Conservation (phyloP, 2,888 invertebrate species). For the Myopa tessellatipennis region DNA sequence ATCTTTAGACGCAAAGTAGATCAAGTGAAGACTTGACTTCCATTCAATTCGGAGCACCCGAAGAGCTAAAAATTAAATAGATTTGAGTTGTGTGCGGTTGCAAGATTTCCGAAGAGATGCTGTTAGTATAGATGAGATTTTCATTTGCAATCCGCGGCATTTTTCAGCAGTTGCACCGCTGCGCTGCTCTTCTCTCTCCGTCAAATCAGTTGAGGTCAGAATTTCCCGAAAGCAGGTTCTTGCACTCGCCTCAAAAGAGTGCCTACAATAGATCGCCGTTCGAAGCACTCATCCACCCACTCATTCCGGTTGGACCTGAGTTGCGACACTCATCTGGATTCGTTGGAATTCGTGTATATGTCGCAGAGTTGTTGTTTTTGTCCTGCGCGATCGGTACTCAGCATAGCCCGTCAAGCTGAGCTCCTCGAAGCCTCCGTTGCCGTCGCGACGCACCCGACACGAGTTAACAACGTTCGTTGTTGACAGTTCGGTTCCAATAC, state of each 20-base stretch:
- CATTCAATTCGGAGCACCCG: neutral
- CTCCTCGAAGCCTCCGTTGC: constrained; percentile 63
- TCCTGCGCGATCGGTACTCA: constrained; percentile 37
- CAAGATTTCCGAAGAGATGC: neutral
- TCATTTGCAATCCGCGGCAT: no score
- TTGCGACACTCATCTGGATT: neutral
- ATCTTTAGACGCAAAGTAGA: no score
- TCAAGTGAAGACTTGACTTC: no score
- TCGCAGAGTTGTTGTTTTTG: constrained; percentile 45
- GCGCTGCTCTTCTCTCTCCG: constrained; percentile 42
- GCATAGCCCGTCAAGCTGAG: constrained; percentile 54
- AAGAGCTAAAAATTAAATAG: neutral
- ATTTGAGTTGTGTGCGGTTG: neutral
- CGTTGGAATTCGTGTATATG: constrained; percentile 44
- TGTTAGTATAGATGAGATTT: no score
- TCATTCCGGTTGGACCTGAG: neutral
- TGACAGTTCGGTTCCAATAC: constrained; percentile 45
- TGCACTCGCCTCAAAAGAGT: constrained; percentile 12
- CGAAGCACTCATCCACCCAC: neutral
- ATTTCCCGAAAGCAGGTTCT: constrained; percentile 57
- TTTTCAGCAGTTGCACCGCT: constrained; percentile 23
- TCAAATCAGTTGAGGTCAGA: constrained; percentile 56
- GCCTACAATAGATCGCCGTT: no score
- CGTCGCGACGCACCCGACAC: constrained; percentile 52
- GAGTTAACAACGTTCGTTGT: constrained; percentile 50